Evolutionary conservation across 2,888 invertebrate genomes (phyloP), one percentile per base, ranked within the genome.

Genomic region (Meloe dianella): DNA sequence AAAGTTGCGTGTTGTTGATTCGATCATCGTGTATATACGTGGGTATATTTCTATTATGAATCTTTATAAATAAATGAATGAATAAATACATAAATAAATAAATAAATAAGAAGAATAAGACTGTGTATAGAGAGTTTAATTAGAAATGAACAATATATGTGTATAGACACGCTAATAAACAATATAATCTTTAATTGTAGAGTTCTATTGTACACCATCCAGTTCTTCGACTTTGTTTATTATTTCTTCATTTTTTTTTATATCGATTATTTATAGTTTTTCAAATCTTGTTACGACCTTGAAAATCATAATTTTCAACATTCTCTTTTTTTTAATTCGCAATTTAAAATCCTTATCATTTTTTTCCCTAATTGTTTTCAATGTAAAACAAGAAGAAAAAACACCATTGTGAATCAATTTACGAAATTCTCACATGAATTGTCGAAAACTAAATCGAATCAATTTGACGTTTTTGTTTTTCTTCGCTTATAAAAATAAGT

Each of bases 101-200:
- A 54, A 54, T 27, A 27, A 27, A 54, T 54, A 54, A 51, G 24
- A 2, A n/a, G 24, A 7, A 54, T 14, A 27, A 24, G 24, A n/a
- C 14, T 54, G 12, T 14, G 24, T n/a, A n/a, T n/a, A n/a, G n/a
- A n/a, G 1, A 54, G 4, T 54, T 54, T 54, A 54, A 54, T 54
- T 54, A 54, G 54, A 24, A 27, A 54, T 54, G 24, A 54, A 54
- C 54, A 54, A 54, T 54, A 54, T 22, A 54, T 24, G 27, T 41
- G 17, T 30, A 30, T 20, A 47, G 7, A 41, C 51, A 51, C 22
- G 22, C 17, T 54, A 54, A 27, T 27, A 54, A 54, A 54, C 22
- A 54, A 54, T 27, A 6, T 54, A 54, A 54, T 27, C 54, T 54
- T 54, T 27, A 54, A 54, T 54, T 54, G 54, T 54, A 12, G 8